phyloP scores from a whole-genome alignment of 53 echinoderm and acorn worm species.

The Zoroaster sp. region DNA sequence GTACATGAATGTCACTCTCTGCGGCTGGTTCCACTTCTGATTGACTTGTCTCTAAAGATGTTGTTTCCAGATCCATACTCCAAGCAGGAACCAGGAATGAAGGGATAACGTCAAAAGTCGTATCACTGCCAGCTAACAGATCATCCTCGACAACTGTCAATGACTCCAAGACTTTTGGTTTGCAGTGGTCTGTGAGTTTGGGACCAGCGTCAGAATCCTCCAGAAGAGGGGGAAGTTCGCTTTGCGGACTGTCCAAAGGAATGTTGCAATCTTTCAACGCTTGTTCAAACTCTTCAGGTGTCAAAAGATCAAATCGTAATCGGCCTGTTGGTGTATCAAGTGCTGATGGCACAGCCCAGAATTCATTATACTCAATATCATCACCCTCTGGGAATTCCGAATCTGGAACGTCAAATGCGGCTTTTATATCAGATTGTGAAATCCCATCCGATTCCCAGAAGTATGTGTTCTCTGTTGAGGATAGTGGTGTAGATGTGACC shows the following conservation, averaged over 20 bases:
- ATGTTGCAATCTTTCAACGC: constrained; percentile 88
- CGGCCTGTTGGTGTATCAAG: constrained; percentile 90
- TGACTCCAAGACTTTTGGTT: constrained; percentile 89
- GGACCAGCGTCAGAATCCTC: constrained; percentile 24
- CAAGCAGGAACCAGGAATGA: constrained; percentile 61
- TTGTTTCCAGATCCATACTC: constrained; percentile 58
- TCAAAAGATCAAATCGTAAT: constrained; percentile 90
- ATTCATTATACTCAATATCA: constrained; percentile 86
- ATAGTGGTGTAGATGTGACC: constrained; percentile 71
- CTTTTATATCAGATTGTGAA: constrained; percentile 21
- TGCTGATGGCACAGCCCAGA: constrained; percentile 90
- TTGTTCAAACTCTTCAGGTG: constrained; percentile 93
- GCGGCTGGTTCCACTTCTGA: constrained; percentile 8
- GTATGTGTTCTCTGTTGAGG: constrained; percentile 47
- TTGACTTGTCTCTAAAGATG: neutral
- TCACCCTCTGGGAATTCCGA: constrained; percentile 38
- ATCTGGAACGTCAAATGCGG: neutral
- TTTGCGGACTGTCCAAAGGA: constrained; percentile 71
- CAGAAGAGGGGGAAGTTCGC: constrained; percentile 16
- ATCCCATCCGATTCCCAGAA: constrained; percentile 62
- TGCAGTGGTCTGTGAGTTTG: constrained; percentile 57
- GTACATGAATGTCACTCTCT: neutral
- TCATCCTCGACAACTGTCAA: constrained; percentile 95
- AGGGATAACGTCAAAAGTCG: constrained; percentile 42
- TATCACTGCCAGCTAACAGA: constrained; percentile 43